Percentiles rank a stretch among this genome's conserved stretches.
Evolutionary conservation across 2,113 vertebrate species (phyloP).

Genomic region (Triplophysa dalaica): DNA sequence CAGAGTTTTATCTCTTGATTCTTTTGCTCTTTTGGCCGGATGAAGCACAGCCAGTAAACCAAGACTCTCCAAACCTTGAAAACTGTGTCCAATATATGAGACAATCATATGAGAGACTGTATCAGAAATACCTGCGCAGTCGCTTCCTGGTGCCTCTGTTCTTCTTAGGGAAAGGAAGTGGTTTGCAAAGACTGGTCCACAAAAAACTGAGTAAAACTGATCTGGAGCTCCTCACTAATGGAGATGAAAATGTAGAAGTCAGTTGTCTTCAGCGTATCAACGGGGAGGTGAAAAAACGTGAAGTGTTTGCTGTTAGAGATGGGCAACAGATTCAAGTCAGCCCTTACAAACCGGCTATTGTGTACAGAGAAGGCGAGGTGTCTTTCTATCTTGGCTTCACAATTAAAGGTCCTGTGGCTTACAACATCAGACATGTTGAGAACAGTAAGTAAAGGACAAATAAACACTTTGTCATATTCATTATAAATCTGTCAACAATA

Average conservation of each 20-base stretch:
- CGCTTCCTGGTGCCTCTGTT: constrained; percentile 60
- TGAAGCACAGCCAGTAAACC: neutral
- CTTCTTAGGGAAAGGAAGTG: constrained; percentile 52
- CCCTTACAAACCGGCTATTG: neutral
- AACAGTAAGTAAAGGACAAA: neutral
- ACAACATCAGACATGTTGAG: constrained; percentile 1
- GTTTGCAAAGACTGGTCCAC: constrained; percentile 57
- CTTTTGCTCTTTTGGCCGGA: constrained; percentile 63
- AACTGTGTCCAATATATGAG: constrained; percentile 37
- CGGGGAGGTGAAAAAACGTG: neutral
- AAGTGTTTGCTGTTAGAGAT: constrained; percentile 5
- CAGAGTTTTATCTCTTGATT: constrained; percentile 63
- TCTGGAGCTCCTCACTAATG: constrained; percentile 7
- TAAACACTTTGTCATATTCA: neutral
- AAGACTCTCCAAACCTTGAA: neutral
- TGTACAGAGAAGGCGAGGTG: fast-evolving
- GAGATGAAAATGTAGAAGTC: neutral
- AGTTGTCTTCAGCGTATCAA: constrained; percentile 40
- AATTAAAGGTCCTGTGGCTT: constrained; percentile 60
- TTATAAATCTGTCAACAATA: neutral
- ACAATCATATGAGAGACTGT: neutral
- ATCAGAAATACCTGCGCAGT: constrained; percentile 47
- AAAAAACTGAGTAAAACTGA: neutral
- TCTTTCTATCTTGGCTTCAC: constrained; percentile 60
- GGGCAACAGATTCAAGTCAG: neutral